A percentile compares a stretch with the other conserved stretches of the same genome.
Conservation (phyloP, 2,113 vertebrate genomes). For the Upupa epops region DNA sequence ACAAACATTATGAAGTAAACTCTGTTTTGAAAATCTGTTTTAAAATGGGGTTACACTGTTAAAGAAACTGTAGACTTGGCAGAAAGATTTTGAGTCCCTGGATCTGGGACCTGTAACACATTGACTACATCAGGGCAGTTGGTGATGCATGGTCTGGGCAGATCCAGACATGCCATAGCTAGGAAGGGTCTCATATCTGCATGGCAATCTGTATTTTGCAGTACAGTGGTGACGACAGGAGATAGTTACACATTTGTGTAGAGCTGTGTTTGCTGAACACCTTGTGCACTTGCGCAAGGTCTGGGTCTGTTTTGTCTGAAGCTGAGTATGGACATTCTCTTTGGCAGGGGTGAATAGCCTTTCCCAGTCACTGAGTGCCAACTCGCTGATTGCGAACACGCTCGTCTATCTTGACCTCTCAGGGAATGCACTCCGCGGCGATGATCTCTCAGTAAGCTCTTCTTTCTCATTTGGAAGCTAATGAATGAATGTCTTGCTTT, state of each 20-base stretch:
- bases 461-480: neutral
- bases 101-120: fast-evolving
- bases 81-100: neutral
- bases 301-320: neutral
- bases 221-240: neutral
- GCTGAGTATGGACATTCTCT: neutral
- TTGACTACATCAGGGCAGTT: neutral
- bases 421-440: slow-evolving; percentile 87
- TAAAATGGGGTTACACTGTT: neutral
- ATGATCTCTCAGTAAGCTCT: slow-evolving; percentile 86
- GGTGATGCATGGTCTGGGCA: fast-evolving
- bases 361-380: slow-evolving; percentile 88
- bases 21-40: neutral
- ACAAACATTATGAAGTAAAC: neutral
- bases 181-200: neutral
- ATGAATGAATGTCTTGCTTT: neutral
- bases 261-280: neutral
- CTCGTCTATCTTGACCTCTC: slow-evolving; percentile 91
- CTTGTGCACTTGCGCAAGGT: neutral
- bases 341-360: slow-evolving; percentile 90
- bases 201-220: neutral
- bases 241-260: neutral
- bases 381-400: slow-evolving; percentile 74
- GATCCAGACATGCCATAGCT: neutral
- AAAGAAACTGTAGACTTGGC: neutral